Base-by-base conservation (phyloP, 2,113 vertebrate genomes). In the Oostethus manadensis region DNA sequence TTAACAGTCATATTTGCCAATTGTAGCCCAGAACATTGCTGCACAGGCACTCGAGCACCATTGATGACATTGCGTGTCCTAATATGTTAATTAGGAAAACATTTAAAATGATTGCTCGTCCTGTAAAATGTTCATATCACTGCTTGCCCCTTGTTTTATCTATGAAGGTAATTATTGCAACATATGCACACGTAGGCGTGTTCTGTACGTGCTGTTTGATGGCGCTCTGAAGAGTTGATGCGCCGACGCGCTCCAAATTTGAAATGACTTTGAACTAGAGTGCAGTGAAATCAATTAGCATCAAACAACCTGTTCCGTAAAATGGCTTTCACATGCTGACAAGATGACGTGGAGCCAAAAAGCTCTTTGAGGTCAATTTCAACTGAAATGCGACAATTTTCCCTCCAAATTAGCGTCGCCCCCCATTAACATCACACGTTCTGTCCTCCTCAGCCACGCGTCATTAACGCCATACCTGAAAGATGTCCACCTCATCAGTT, bases 31-130 rank as follows among this genome's bases (percentile, higher is more conserved):
- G 8, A 48, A 18, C 11, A 20, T 29, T 5, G 46, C 46, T 48
- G 54, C 20, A 38, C 4, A 3, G 8, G n/a, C 38, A 42, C 38
- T 33, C 29, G 7, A 1, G 29, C 29, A 26, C 23, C 23, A 26
- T 26, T 26, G 23, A 5, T 3, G 23, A 26, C 23, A 2, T 26
- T 26, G 29, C 29, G 1, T 33, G 29, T 33, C 5, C 8, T 33
- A 33, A 1, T 3, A 6, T 6, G 10, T 26, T 22, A 15, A 26
- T 50, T 2, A 65, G 62, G 71, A 72, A 70, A 58, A 60, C 65
- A 18, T 73, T 65, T 67, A 58, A 50, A 68, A 70, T 55, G 56
- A 81, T 78, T 76, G 81, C 82, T 56, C 70, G 74, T 54, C 70
- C 71, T 64, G 57, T 57, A 77, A 78, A 60, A 45, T 17, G 10